Evolutionary conservation across 2,797 vertebrate genomes (phyloP).

Genomic region (Arrhamphus sclerolepis): DNA sequence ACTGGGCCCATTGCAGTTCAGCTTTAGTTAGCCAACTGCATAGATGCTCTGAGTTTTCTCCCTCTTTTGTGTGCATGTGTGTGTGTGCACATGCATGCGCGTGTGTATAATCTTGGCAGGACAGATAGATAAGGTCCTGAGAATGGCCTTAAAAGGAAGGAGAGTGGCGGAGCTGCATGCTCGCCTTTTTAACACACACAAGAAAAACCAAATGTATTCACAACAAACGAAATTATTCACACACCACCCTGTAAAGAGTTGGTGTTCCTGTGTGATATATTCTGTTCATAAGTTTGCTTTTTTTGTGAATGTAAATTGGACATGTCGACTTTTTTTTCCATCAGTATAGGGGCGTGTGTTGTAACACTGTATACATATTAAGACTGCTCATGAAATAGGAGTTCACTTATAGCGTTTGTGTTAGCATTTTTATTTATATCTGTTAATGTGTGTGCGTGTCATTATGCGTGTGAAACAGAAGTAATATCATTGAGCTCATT

Average conservation of each 20-base stretch:
- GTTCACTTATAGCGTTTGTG: constrained; percentile 17
- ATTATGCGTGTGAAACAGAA: constrained; percentile 37
- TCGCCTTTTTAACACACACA: constrained; percentile 53
- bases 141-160: constrained; percentile 83
- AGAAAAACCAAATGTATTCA: constrained; percentile 26
- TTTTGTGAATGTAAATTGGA: constrained; percentile 19
- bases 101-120: constrained; percentile 70
- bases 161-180: constrained; percentile 54
- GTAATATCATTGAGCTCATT: constrained; percentile 52
- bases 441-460: constrained; percentile 3
- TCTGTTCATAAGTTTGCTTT: neutral
- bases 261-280: constrained; percentile 4
- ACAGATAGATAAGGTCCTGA: constrained; percentile 49
- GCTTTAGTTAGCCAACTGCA: constrained; percentile 54
- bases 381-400: constrained; percentile 15
- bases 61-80: constrained; percentile 22
- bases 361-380: neutral
- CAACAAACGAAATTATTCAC: constrained; percentile 21
- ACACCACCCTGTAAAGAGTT: constrained; percentile 7
- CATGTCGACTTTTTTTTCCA: constrained; percentile 17
- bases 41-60: constrained; percentile 31
- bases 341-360: constrained; percentile 16
- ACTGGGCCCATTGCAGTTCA: constrained; percentile 44
- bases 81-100: constrained; percentile 5
- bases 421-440: constrained; percentile 29